Percentiles rank a stretch among this genome's conserved stretches.
These are phyloP conservation scores for Alca torda DNA, from an alignment of 2,797 vertebrate genomes.

Conservation along the genomic window DNA sequence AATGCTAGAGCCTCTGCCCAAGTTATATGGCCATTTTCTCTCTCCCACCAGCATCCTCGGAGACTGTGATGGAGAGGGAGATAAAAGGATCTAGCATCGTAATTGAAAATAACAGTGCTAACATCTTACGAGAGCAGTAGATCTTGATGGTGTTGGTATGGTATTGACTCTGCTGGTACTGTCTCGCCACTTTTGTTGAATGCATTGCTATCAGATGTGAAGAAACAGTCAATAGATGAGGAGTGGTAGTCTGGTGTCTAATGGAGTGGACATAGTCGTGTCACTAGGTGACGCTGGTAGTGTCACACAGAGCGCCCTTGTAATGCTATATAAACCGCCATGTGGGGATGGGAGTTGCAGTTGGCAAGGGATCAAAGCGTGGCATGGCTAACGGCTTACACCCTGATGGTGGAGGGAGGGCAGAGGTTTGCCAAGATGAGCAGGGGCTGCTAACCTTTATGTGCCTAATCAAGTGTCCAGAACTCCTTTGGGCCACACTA, in stretches of 20 bases:
- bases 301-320: not conserved
- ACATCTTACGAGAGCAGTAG: not conserved
- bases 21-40: not conserved
- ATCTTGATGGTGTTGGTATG: not conserved
- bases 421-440: not conserved
- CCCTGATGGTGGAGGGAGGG: not conserved
- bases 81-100: not conserved
- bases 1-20: not conserved
- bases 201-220: accelerated
- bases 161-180: not conserved
- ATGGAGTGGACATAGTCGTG: not conserved
- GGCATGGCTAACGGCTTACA: not conserved
- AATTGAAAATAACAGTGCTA: not conserved
- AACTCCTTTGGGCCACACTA: not conserved
- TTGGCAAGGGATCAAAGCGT: not conserved
- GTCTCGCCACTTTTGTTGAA: not conserved
- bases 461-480: not conserved
- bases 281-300: not conserved
- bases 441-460: not conserved
- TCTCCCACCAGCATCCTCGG: not conserved
- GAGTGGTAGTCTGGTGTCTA: not conserved
- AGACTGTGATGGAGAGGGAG: not conserved
- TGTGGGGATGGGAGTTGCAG: not conserved
- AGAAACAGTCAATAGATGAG: not conserved
- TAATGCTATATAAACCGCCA: accelerated